Conservation (phyloP, 2,797 vertebrate species). For the Lithobates sylvaticus region DNA sequence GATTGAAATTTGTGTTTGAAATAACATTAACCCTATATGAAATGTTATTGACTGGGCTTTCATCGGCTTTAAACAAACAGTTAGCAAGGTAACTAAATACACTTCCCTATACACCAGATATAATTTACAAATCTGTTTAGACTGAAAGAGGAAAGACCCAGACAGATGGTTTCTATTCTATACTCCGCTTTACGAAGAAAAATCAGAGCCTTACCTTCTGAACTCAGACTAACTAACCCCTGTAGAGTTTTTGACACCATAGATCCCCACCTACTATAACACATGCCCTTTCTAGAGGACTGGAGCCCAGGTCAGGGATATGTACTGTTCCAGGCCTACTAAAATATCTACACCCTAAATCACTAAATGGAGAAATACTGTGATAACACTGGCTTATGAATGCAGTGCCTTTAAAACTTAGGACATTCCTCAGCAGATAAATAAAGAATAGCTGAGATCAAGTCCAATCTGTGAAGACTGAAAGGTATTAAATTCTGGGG, state of each 20-base stretch:
- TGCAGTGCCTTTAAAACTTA: neutral
- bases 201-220: neutral
- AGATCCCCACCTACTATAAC: neutral
- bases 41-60: no score
- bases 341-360: neutral
- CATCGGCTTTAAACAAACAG: no score
- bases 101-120: no score
- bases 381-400: neutral
- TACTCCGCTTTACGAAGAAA: neutral
- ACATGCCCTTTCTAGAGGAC: neutral
- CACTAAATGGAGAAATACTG: neutral
- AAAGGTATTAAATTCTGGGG: slow-evolving; percentile 3
- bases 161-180: neutral
- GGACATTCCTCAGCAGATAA: neutral
- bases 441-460: neutral
- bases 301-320: neutral
- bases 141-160: neutral
- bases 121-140: no score
- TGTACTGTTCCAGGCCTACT: neutral
- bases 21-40: no score
- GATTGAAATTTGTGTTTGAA: no score
- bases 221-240: neutral
- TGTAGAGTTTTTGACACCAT: no score
- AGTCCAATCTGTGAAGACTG: neutral
- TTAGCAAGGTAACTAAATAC: no score